phyloP scores from a whole-genome alignment of 2,113 vertebrate species.

The Bettongia penicillata region DNA sequence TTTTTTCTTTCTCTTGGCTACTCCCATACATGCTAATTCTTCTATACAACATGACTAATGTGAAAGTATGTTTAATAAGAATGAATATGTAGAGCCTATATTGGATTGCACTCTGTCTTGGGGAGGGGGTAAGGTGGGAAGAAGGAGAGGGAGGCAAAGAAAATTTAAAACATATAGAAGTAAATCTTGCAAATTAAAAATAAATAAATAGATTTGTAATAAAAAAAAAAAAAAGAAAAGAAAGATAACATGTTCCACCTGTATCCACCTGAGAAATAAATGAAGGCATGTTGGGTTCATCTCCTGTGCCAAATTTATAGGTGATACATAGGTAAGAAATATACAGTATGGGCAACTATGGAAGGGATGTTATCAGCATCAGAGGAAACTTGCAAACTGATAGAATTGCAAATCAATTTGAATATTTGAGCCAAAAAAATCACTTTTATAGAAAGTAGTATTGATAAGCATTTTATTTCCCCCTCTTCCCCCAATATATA shows the following conservation, averaged over 20 bases:
- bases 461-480: not conserved
- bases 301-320: not conserved
- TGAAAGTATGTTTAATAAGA: too few species aligned
- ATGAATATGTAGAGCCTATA: too few species aligned
- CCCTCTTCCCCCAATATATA: not conserved
- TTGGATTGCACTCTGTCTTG: too few species aligned
- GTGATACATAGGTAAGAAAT: not conserved
- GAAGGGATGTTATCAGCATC: not conserved
- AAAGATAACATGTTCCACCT: not conserved
- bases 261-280: not conserved
- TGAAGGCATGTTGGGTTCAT: not conserved
- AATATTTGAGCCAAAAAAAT: not conserved
- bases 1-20: too few species aligned
- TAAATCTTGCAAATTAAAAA: too few species aligned
- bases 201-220: not conserved
- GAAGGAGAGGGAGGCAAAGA: too few species aligned
- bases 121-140: too few species aligned
- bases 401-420: not conserved
- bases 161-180: too few species aligned
- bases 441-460: not conserved
- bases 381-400: not conserved
- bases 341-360: not conserved
- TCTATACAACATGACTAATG: too few species aligned
- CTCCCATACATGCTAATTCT: too few species aligned
- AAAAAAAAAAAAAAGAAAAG: not conserved